Percentiles rank a stretch among this genome's conserved stretches.
Evolutionary conservation across 1,140 invertebrate genomes (phyloP).

Genomic region (Orchesella cincta): DNA sequence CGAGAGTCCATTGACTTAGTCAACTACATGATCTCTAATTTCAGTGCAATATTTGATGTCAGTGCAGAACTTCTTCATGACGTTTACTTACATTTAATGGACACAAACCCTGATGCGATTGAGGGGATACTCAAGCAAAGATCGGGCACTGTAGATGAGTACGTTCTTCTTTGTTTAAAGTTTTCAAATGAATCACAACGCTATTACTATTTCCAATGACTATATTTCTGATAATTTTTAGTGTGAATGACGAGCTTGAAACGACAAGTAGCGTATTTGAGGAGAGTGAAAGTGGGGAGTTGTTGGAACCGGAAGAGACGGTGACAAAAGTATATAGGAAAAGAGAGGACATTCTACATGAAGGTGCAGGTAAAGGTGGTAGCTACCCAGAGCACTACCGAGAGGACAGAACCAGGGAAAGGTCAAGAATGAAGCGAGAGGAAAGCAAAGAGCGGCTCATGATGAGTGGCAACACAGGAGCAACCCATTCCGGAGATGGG

Average conservation of each 20-base stretch:
- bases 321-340: slow-evolving; percentile 35
- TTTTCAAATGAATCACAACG: not conserved
- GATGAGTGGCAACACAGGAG: not conserved
- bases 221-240: slow-evolving; percentile 54
- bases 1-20: slow-evolving; percentile 84
- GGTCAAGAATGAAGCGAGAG: not conserved
- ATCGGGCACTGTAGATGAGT: slow-evolving; percentile 61
- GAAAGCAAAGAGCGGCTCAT: not conserved
- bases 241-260: slow-evolving; percentile 55
- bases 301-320: slow-evolving; percentile 37
- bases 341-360: slow-evolving; percentile 70
- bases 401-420: not conserved
- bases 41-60: slow-evolving; percentile 72
- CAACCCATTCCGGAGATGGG: slow-evolving; percentile 20
- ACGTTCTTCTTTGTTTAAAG: slow-evolving; percentile 58
- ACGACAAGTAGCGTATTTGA: slow-evolving; percentile 55
- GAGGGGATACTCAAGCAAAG: slow-evolving; percentile 66
- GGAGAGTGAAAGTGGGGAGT: slow-evolving; percentile 53
- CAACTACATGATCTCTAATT: slow-evolving; percentile 83
- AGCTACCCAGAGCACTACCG: too few relatives aligned
- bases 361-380: slow-evolving; percentile 68
- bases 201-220: slow-evolving; percentile 21
- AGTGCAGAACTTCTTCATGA: slow-evolving; percentile 79
- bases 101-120: slow-evolving; percentile 75
- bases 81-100: slow-evolving; percentile 80